Percentiles rank a stretch among this genome's conserved stretches.
These are phyloP conservation scores for Trichopria drosophilae DNA, from an alignment of 2,888 invertebrate species.

Conservation along the genomic window DNA sequence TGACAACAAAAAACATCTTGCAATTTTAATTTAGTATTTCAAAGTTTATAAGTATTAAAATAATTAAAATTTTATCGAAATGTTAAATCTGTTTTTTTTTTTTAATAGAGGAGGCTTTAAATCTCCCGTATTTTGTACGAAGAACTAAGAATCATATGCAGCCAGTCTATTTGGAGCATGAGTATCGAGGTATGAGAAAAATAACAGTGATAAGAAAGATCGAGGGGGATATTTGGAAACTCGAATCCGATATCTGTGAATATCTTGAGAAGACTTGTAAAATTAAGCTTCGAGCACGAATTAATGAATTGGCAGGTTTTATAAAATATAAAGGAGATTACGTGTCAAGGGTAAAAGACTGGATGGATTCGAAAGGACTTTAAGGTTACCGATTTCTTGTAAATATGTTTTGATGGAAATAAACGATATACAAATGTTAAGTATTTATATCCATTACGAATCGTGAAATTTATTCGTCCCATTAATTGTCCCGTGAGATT, in stretches of 20 bases:
- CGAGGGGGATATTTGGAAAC: conserved; percentile 83
- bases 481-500: too few relatives aligned
- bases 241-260: conserved; percentile 70
- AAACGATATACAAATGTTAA: too few relatives aligned
- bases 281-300: conserved; percentile 24
- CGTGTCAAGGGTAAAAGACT: conserved; percentile 69
- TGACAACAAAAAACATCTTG: too few relatives aligned
- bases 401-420: too few relatives aligned
- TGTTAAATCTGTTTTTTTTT: conserved; percentile 14
- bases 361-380: conserved; percentile 75
- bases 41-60: not conserved
- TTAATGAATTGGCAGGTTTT: conserved; percentile 73
- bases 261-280: conserved; percentile 66
- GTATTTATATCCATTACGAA: too few relatives aligned
- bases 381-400: too few relatives aligned
- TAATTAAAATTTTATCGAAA: conserved; percentile 1
- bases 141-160: conserved; percentile 81
- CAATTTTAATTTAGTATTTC: not conserved
- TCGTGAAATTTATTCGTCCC: too few relatives aligned
- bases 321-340: conserved; percentile 77
- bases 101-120: conserved; percentile 57
- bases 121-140: conserved; percentile 70
- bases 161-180: conserved; percentile 73
- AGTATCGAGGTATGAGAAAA: conserved; percentile 66
- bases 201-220: conserved; percentile 71